A percentile compares a stretch with the other conserved stretches of the same genome.
Evolutionary conservation across 2,888 invertebrate genomes (phyloP).

Genomic region (Ryuthela nishihirai): DNA sequence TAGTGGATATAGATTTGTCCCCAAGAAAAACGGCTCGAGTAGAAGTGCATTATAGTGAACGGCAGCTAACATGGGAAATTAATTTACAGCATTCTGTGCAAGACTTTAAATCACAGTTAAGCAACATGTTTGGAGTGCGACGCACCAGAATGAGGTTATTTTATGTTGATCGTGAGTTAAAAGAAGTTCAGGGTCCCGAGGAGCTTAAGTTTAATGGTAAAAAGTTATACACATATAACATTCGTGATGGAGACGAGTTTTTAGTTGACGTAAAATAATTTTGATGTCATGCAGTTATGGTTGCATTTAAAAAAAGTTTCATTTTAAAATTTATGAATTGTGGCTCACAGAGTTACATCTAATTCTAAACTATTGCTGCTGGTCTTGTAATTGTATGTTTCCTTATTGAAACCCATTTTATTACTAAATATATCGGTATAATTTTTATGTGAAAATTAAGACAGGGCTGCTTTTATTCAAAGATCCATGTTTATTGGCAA

Average conservation of each 20-base stretch:
- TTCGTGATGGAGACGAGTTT: constrained; percentile 83
- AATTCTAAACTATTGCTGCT: no score
- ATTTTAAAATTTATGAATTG: no score
- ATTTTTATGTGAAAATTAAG: no score
- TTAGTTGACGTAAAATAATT: constrained; percentile 62
- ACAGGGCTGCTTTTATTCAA: no score
- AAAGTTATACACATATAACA: constrained; percentile 85
- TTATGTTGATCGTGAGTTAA: constrained; percentile 73
- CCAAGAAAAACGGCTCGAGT: constrained; percentile 71
- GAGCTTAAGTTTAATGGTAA: constrained; percentile 86
- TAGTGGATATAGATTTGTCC: constrained; percentile 76
- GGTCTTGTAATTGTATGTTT: no score
- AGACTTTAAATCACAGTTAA: constrained; percentile 60
- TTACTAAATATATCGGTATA: no score
- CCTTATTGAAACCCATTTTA: no score
- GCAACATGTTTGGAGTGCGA: constrained; percentile 74
- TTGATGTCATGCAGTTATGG: no score
- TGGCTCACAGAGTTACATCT: no score
- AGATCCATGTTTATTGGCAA: no score
- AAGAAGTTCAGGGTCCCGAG: constrained; percentile 55
- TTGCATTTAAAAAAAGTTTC: no score
- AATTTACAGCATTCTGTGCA: constrained; percentile 70
- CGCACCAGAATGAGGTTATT: constrained; percentile 81
- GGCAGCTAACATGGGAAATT: constrained; percentile 55
- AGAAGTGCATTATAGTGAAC: constrained; percentile 68